Evolutionary conservation across 2,797 vertebrate genomes (phyloP), one percentile per base, ranked within the genome.

Genomic region (Tapirus indicus): DNA sequence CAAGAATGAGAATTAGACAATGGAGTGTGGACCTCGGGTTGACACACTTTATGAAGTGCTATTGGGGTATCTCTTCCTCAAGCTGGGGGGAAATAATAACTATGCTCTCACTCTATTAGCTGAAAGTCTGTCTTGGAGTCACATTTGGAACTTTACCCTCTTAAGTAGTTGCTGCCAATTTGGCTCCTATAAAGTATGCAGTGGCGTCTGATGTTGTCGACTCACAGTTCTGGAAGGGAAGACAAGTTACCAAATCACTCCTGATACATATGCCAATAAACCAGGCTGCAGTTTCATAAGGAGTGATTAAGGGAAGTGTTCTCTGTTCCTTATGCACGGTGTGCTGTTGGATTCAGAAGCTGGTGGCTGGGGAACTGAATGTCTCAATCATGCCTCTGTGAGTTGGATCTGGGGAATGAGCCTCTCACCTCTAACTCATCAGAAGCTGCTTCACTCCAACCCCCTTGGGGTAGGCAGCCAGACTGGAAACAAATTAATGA

Each of bases 261-360:
- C 68, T 96, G 95, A 89, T 87, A 49, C 80, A 77, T 38, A 75
- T 96, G 74, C 25, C 91, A 96, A 97, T 96, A 97, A 93, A 92
- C 18, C 1, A 1, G 35, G 12, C 66, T 68, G 25, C 7, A 66
- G 93, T 91, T 93, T 87, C 82, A 91, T 95, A 87, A 93, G 41
- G 32, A 56, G n/a, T 74, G 79, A 96, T 89, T 94, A 91, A 96
- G n/a, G 68, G n/a, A 79, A 90, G 78, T n/a, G 10, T 71, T 79
- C 29, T n/a, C 75, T 88, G 25, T 89, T 80, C 77, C 56, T 79
- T 85, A 72, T 47, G 74, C 29, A 88, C 27, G 47, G 2, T 16
- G 23, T 12, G 7, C n/a, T 54, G 11, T 52, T 89, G 29, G 56
- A 83, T 64, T 83, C 47, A 58, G 77, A 96, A 91, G 54, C n/a